Percentiles rank a stretch among this genome's conserved stretches.
Conservation (phyloP, 2,888 invertebrate species). For the Tiliacea aurago region DNA sequence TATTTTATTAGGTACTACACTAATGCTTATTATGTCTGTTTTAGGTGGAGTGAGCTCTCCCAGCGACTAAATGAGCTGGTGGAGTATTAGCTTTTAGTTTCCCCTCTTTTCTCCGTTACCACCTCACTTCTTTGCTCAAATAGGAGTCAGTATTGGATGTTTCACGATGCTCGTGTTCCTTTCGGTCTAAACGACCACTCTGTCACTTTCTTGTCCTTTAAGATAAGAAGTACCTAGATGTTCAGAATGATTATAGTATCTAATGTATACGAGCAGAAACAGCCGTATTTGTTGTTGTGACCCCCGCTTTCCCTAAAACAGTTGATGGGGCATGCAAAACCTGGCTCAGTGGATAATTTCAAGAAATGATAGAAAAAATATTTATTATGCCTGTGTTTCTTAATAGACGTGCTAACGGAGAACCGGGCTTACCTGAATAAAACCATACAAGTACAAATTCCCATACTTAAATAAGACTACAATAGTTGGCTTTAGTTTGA, state of each 20-base stretch:
- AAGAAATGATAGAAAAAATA: background rate
- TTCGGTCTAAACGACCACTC: slow-evolving; percentile 34
- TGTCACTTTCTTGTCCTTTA: slow-evolving; percentile 29
- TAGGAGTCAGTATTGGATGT: slow-evolving; percentile 26
- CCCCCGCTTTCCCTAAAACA: slow-evolving; percentile 19
- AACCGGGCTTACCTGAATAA: slow-evolving; percentile 31
- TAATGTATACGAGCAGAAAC: slow-evolving; percentile 21
- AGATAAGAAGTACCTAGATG: no score
- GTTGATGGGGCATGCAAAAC: slow-evolving; percentile 25
- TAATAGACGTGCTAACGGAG: slow-evolving; percentile 46
- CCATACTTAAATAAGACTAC: background rate
- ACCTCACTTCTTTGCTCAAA: slow-evolving; percentile 35
- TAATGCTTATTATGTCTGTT: slow-evolving; percentile 24
- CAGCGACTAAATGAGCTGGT: background rate
- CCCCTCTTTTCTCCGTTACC: slow-evolving; percentile 43
- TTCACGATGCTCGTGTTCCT: background rate
- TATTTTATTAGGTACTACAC: slow-evolving; percentile 2
- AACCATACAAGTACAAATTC: slow-evolving; percentile 45
- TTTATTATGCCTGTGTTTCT: slow-evolving; percentile 25
- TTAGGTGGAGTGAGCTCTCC: slow-evolving; percentile 7
- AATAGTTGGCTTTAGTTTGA: slow-evolving; percentile 25
- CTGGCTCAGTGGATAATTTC: slow-evolving; percentile 31
- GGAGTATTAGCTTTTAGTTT: slow-evolving; percentile 18
- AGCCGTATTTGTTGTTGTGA: slow-evolving; percentile 21
- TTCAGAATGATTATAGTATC: slow-evolving; percentile 1